phyloP scores from a whole-genome alignment of 2,888 invertebrate genomes.

The Hypolimnas misippus region DNA sequence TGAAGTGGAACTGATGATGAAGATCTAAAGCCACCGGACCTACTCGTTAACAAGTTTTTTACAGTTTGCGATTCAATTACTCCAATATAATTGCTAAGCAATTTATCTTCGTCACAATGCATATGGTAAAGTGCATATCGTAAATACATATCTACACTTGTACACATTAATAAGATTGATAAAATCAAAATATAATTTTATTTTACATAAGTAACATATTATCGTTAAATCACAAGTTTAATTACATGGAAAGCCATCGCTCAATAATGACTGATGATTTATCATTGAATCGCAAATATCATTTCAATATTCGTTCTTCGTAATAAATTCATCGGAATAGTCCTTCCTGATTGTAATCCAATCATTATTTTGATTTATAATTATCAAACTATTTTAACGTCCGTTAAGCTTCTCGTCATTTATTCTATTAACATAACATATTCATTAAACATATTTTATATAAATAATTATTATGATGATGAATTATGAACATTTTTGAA shows the following conservation, averaged over 20 bases:
- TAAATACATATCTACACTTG: neutral
- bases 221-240: conserved; percentile 14
- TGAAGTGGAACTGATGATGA: too few species aligned
- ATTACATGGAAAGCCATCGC: conserved; percentile 14
- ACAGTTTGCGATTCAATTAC: too few species aligned
- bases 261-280: conserved; percentile 15
- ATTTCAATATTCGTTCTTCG: conserved; percentile 1
- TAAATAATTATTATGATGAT: too few species aligned
- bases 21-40: too few species aligned
- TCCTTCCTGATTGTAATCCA: conserved; percentile 2
- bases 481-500: too few species aligned
- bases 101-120: too few species aligned
- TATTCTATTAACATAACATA: neutral
- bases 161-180: too few species aligned
- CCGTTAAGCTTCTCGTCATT: neutral
- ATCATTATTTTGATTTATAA: conserved; percentile 1
- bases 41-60: too few species aligned
- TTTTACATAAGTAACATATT: neutral
- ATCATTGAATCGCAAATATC: conserved; percentile 14
- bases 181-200: conserved; percentile 1
- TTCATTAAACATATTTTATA: too few species aligned
- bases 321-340: conserved; percentile 8
- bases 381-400: neutral
- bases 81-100: too few species aligned
- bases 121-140: too few species aligned